Evolutionary conservation across 2,797 vertebrate species (phyloP).

Genomic region (Paramormyrops hopkinsi): DNA sequence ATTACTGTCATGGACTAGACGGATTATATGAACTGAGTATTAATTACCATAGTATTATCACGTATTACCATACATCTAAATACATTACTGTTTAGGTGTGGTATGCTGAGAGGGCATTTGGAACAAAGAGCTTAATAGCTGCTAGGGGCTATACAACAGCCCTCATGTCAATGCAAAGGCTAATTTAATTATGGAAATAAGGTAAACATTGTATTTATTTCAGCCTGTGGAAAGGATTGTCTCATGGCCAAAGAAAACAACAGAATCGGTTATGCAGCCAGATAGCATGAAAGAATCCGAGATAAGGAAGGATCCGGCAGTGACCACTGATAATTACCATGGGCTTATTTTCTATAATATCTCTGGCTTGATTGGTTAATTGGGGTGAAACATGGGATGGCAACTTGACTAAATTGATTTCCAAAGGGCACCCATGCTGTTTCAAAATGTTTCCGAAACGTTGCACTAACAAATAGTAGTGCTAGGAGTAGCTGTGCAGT

Average conservation of each 20-base stretch:
- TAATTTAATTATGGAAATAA: conserved; percentile 9
- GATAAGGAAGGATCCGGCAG: neutral
- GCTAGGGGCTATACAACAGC: neutral
- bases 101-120: neutral
- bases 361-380: neutral
- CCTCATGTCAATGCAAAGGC: neutral
- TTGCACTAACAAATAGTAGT: neutral
- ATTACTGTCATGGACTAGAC: neutral
- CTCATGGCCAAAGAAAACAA: neutral
- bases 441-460: neutral
- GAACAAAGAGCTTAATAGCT: neutral
- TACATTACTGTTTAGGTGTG: conserved; percentile 11
- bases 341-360: neutral
- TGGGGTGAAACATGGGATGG: neutral
- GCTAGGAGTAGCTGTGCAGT: neutral
- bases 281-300: neutral
- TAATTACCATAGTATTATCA: conserved; percentile 14
- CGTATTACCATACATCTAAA: conserved; percentile 13
- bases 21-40: conserved; percentile 10
- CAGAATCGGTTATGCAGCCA: neutral
- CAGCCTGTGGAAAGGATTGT: neutral
- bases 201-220: neutral
- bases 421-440: neutral
- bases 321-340: neutral
- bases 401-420: neutral